Conservation (phyloP, 2,797 vertebrate species). For the Urocyon cinereoargenteus region DNA sequence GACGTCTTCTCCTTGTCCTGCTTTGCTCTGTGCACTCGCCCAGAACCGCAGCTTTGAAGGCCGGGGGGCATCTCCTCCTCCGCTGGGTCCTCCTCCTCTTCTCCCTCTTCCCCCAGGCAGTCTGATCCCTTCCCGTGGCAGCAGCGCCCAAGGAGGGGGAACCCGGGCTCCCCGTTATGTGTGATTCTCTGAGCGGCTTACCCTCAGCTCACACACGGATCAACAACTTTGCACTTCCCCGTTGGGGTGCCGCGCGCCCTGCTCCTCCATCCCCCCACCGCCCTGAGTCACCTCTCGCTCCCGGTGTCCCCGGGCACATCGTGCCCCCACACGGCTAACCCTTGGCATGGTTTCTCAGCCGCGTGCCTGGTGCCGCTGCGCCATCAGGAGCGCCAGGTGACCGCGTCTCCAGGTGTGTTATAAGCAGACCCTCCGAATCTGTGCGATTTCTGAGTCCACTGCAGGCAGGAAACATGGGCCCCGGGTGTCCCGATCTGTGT, state of each 20-base stretch:
- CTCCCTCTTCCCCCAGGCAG: rapidly evolving
- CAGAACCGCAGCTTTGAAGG: rapidly evolving
- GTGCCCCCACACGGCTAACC: background rate
- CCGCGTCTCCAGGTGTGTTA: rapidly evolving
- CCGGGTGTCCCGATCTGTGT: rapidly evolving
- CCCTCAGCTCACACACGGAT: too few relatives aligned
- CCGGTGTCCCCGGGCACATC: background rate
- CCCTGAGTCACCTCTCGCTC: background rate
- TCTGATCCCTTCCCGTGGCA: too few relatives aligned
- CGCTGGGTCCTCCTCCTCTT: rapidly evolving
- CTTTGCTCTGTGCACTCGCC: rapidly evolving
- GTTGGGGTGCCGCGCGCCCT: background rate
- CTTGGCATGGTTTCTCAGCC: background rate
- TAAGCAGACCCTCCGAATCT: rapidly evolving
- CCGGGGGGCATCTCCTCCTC: rapidly evolving
- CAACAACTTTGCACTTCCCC: too few relatives aligned
- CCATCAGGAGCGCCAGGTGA: rapidly evolving
- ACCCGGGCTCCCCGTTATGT: too few relatives aligned
- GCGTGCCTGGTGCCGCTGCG: rapidly evolving
- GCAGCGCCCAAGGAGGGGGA: too few relatives aligned
- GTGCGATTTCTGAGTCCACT: background rate
- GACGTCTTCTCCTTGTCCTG: background rate
- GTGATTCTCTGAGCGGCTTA: too few relatives aligned
- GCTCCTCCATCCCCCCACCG: background rate
- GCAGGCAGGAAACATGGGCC: background rate